Base-by-base conservation (phyloP, 2,113 vertebrate species). In the Propithecus coquereli region DNA sequence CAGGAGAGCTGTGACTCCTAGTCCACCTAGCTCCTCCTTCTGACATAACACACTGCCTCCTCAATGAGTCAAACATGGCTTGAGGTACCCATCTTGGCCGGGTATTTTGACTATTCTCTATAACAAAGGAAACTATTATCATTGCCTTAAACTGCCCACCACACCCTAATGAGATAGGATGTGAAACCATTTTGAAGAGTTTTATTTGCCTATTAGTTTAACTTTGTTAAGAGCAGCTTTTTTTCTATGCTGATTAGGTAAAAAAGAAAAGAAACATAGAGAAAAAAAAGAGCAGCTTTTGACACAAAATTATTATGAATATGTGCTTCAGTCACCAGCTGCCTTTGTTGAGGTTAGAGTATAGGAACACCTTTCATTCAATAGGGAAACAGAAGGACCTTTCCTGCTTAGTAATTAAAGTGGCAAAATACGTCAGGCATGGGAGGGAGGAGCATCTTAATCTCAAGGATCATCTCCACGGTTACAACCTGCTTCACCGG, bases 381-480 rank as follows among this genome's bases (percentile, higher is more conserved):
- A 54, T 57, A 82, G 45, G 23, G 47, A 71, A 92, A 63, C 50
- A 71, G 52, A 50, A 47, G 34, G 37, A 4, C 34, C 77, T 40
- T 81, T 74, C 83, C 68, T 88, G 90, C 32, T 57, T 47, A 32
- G 57, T 52, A 63, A 74, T 95, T 52, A 87, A 50, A 65, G 34
- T 57, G 71, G 81, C 66, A 80, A 66, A 82, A 84, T 23, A 59
- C 17, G 47, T 8, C 30, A 54, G 91, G 8, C n/a, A 27, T 20
- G 47, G 70, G 23, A 73, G 71, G 77, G 83, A 94, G 54, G 74
- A 73, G 45, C 5, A 14, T 50, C 92, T 65, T 97, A 94, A 97
- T 97, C 93, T 93, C 54, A 27, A 74, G 92, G 34, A 57, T 88
- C 80, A 96, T 89, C 87, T 91, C 94, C 74, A 94, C 52, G 27